phyloP scores from a whole-genome alignment of 2,888 invertebrate species.

The Crossocerus cetratus region DNA sequence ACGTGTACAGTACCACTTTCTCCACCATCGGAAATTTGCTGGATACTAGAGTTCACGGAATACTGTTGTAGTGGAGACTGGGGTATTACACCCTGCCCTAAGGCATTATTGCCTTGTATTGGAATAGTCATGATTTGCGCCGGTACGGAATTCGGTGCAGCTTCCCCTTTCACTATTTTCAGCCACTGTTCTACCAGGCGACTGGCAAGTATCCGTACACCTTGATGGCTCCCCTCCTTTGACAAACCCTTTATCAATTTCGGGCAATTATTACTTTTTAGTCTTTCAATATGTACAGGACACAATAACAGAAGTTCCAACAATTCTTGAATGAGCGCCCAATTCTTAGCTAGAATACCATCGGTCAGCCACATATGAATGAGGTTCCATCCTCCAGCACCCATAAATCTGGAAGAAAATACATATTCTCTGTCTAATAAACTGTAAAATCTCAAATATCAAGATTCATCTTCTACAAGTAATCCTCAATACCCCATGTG shows the following conservation, averaged over 20 bases:
- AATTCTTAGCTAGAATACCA: conserved; percentile 89
- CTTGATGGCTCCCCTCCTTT: conserved; percentile 88
- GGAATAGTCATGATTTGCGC: conserved; percentile 77
- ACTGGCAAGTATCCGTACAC: conserved; percentile 86
- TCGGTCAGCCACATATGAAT: conserved; percentile 94
- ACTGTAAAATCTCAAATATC: background rate
- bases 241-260: conserved; percentile 93
- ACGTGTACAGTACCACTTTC: conserved; percentile 58
- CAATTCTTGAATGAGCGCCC: conserved; percentile 91
- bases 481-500: too few relatives aligned
- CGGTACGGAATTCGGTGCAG: conserved; percentile 76
- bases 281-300: conserved; percentile 92
- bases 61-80: conserved; percentile 47
- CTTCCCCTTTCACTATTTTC: conserved; percentile 90
- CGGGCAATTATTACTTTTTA: conserved; percentile 94
- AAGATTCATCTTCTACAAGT: too few relatives aligned
- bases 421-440: conserved; percentile 10
- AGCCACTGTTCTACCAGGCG: conserved; percentile 94
- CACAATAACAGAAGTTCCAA: conserved; percentile 90
- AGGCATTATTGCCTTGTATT: conserved; percentile 61
- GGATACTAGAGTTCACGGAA: conserved; percentile 43
- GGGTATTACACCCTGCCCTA: conserved; percentile 30
- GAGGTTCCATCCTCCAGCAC: conserved; percentile 93
- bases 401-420: conserved; percentile 84
- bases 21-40: conserved; percentile 38